These are phyloP conservation scores for Corythaixoides concolor DNA, from an alignment of 2,113 vertebrate species.

Conservation along the genomic window DNA sequence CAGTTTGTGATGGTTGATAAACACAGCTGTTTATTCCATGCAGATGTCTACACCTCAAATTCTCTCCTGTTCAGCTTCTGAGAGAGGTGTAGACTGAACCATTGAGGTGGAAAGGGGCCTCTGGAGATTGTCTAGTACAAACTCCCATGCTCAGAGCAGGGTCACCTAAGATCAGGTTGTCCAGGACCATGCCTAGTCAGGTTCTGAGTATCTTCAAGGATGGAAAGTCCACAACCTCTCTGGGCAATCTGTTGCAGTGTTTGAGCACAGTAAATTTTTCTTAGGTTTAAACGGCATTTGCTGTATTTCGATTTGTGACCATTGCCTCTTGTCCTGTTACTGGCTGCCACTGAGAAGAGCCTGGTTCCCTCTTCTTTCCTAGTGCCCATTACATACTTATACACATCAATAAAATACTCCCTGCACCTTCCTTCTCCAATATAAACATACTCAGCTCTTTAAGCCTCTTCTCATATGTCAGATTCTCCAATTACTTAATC, in stretches of 20 bases:
- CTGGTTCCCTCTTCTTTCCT: neutral
- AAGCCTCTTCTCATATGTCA: neutral
- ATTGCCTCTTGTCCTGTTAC: neutral
- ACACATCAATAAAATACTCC: neutral
- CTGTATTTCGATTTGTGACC: neutral
- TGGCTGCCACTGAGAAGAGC: neutral
- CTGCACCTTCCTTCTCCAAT: neutral
- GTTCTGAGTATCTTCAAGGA: neutral
- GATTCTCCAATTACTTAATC: neutral
- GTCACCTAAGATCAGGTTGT: neutral
- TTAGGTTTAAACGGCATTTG: neutral
- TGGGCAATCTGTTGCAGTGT: neutral
- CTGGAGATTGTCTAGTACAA: neutral
- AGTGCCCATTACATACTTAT: neutral
- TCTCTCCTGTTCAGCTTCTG: neutral
- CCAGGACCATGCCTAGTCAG: neutral
- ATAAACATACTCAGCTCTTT: neutral
- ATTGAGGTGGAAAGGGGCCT: neutral
- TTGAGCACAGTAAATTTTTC: neutral
- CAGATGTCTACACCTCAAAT: neutral
- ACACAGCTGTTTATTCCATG: neutral
- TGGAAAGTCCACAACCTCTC: neutral
- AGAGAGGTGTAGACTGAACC: neutral
- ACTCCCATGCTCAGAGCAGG: neutral
- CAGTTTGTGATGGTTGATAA: neutral